Conservation (phyloP, 2,113 vertebrate species). For the Poicephalus gulielmi region DNA sequence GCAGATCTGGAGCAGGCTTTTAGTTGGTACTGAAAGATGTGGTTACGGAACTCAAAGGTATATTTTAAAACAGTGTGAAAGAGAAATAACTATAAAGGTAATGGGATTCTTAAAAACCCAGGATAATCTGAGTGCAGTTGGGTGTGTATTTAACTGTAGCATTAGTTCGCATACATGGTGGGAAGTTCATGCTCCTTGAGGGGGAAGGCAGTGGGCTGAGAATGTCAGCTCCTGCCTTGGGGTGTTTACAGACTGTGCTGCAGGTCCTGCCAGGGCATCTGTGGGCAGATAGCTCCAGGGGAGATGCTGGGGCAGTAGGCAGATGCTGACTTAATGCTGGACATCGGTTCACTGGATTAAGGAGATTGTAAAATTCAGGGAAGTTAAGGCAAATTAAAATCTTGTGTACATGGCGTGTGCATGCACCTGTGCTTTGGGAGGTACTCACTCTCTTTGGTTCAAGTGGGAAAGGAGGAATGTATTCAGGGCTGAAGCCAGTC, state of each 20-base stretch:
- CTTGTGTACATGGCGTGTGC: fast-evolving
- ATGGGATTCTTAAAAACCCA: neutral
- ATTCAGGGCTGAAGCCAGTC: neutral
- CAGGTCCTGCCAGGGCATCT: neutral
- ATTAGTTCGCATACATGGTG: fast-evolving
- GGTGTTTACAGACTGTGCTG: neutral
- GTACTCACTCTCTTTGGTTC: neutral
- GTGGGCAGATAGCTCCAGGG: neutral
- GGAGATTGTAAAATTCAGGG: neutral
- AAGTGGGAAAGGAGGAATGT: neutral
- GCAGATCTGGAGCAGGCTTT: neutral
- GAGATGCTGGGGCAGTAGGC: neutral
- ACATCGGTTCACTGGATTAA: neutral
- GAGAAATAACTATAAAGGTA: neutral
- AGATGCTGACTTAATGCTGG: neutral
- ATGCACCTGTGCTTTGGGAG: neutral
- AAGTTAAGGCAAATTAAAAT: neutral
- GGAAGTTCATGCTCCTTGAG: fast-evolving
- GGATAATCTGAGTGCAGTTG: neutral
- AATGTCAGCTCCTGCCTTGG: fast-evolving
- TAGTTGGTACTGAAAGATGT: neutral
- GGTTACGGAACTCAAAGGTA: neutral
- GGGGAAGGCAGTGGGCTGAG: neutral
- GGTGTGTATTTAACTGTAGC: neutral
- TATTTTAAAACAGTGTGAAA: neutral